A percentile compares a stretch with the other conserved stretches of the same genome.
Conservation (phyloP, 1,140 invertebrate species). For the Hermetia illucens region DNA sequence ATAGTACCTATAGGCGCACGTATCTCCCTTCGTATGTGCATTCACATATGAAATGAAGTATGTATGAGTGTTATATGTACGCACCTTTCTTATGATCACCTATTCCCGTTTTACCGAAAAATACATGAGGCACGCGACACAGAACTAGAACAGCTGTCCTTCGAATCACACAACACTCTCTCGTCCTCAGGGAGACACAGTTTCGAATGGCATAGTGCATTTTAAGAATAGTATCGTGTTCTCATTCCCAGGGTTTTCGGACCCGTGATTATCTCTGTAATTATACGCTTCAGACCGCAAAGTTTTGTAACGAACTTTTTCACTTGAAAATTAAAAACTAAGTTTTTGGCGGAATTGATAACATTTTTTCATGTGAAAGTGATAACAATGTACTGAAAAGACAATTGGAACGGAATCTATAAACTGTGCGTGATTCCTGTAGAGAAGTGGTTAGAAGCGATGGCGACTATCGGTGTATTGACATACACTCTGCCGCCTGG, state of each 20-base stretch:
- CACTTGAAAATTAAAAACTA: conserved; percentile 5
- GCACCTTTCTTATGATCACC: background rate
- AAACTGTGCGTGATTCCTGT: background rate
- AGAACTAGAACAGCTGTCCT: conserved; percentile 27
- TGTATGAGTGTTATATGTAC: background rate
- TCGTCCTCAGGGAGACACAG: too few relatives aligned
- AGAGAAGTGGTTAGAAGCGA: background rate
- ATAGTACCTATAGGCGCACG: background rate
- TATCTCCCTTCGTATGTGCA: background rate
- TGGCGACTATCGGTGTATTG: conserved; percentile 4
- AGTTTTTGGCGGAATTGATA: conserved; percentile 4
- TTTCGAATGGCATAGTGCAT: too few relatives aligned
- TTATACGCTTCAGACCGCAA: too few relatives aligned
- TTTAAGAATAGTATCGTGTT: too few relatives aligned
- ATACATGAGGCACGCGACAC: conserved; percentile 30
- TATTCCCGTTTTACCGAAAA: conserved; percentile 16
- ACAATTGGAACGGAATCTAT: too few relatives aligned
- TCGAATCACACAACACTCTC: conserved; percentile 17
- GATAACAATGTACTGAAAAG: conserved; percentile 5
- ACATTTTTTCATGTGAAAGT: conserved; percentile 4
- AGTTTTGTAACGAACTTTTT: too few relatives aligned
- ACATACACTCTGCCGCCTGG: conserved; percentile 1
- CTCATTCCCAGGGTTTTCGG: too few relatives aligned
- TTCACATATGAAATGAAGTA: background rate
- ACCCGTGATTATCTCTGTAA: too few relatives aligned